A percentile compares a stretch with the other conserved stretches of the same genome.
phyloP scores from a whole-genome alignment of 2,797 vertebrate species.

The Mormyrus hasselquistii region DNA sequence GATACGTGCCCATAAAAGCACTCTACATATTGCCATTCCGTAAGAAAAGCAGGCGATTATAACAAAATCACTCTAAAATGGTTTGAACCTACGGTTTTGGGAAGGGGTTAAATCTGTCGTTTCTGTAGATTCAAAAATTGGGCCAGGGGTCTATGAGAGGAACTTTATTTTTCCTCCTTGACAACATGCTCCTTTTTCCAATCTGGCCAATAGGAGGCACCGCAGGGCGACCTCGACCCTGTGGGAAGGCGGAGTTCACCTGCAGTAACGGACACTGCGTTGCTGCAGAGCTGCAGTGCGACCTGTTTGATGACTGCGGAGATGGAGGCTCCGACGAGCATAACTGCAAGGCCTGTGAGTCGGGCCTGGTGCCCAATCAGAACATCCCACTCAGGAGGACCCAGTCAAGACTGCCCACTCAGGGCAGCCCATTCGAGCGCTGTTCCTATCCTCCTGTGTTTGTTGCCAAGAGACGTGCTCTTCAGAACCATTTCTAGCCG shows the following conservation, averaged over 20 bases:
- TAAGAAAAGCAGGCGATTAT: not conserved
- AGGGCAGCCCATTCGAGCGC: not conserved
- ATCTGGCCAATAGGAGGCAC: slow-evolving; percentile 59
- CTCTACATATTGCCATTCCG: not conserved
- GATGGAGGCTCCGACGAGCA: slow-evolving; percentile 86
- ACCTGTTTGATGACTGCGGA: slow-evolving; percentile 88
- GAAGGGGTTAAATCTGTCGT: not conserved
- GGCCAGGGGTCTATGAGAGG: not conserved
- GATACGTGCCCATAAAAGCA: not conserved
- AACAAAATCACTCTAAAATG: not conserved
- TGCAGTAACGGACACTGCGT: slow-evolving; percentile 82
- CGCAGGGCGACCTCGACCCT: slow-evolving; percentile 71
- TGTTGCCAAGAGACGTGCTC: not conserved
- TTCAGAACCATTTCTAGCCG: not conserved
- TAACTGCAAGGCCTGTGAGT: slow-evolving; percentile 85
- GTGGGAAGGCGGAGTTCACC: slow-evolving; percentile 88
- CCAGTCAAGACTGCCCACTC: not conserved
- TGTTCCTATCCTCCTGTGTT: not conserved
- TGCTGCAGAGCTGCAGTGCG: slow-evolving; percentile 79
- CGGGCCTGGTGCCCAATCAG: slow-evolving; percentile 10
- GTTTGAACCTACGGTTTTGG: no score
- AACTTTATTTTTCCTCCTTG: not conserved
- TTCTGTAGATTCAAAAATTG: not conserved
- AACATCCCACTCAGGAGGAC: not conserved
- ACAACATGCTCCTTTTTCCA: not conserved